Evolutionary conservation across 2,888 invertebrate genomes (phyloP), one percentile per base, ranked within the genome.

Genomic region (Spatulosminthurus flaviceps): DNA sequence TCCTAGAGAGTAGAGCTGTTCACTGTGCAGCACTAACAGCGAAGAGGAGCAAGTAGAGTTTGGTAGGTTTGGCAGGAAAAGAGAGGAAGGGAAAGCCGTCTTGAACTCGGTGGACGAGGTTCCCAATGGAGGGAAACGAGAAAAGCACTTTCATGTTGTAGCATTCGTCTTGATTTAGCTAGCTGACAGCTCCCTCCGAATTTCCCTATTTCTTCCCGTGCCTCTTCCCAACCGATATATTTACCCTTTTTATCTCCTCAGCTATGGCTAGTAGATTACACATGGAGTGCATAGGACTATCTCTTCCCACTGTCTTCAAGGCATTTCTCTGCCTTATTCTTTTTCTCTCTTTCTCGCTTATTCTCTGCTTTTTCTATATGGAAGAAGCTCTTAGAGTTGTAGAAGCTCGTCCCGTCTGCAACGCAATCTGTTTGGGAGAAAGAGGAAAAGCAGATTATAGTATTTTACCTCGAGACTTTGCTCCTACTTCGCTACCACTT

Each of bases 91-190:
- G 29, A 69, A 29, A 69, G 69, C 13, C 77, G 64, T 78, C 77
- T 79, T 80, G 80, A 82, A 67, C 43, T 60, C 83, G n/a, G 83
- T 82, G 83, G 82, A 61, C 60, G 61, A 78, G 80, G 83, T 83
- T 83, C 80, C 79, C 80, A 81, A 75, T 73, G 75, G 70, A 51
- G 69, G 69, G 77, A 42, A 72, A 26, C 71, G 82, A 83, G 84
- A 85, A 84, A 85, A 85, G 85, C 85, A 85, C 83, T 85, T 85
- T 85, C 85, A 82, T 85, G 85, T 85, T 82, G 82, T 42, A 84
- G 85, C 85, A 85, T 85, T 85, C 85, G 85, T 85, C 85, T 85
- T 85, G 85, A 85, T 85, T 85, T 85, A 83, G 84, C 43, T 79
- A 72, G 80, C 82, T 85, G 85, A 85, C 85, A 85, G 85, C 79